Evolutionary conservation across 2,888 invertebrate species (phyloP), one percentile per base, ranked within the genome.

Genomic region (Podotricha telesiphe): DNA sequence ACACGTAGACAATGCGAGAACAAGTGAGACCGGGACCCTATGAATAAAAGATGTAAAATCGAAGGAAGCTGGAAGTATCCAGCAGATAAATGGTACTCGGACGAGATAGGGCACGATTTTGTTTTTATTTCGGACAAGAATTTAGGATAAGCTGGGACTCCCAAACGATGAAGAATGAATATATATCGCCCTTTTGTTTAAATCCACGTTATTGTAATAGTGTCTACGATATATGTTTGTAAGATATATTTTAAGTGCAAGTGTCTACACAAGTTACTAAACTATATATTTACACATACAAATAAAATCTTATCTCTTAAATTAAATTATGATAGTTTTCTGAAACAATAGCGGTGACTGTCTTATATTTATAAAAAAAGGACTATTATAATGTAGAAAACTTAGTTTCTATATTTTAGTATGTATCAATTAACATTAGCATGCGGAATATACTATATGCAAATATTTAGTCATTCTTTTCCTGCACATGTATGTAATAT

Each of bases 1-100:
- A 85, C 84, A 83, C 85, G 87, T 89, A 90, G 89, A 91, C 90
- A 90, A 90, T 90, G 83, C 84, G 83, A 84, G 84, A 87, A 88
- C 87, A 89, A 87, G 86, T 88, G 84, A 86, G 85, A 81, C 82
- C 80, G 81, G 80, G 69, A 80, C 78, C 78, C 76, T 78, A 88
- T 92, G 89, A 89, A 92, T 92, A 88, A 92, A 82, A 82, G 87
- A 90, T 87, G 79, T 83, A 83, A 85, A 86, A 86, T 77, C 77
- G 74, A 77, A 73, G 80, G 81, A 86, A 85, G 81, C 79, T 78
- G 80, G 81, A 86, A 85, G 81, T 79, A 78, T 80, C 77, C 79
- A 79, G 73, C 79, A 77, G 80, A 86, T 83, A 82, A 77, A 78
- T 76, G 75, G 77, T 74, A 77, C 71, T 73, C 73, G 74, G 80